Percentiles rank a stretch among this genome's conserved stretches.
These are phyloP conservation scores for Furcula furcula DNA, from an alignment of 2,888 invertebrate species.

Conservation along the genomic window DNA sequence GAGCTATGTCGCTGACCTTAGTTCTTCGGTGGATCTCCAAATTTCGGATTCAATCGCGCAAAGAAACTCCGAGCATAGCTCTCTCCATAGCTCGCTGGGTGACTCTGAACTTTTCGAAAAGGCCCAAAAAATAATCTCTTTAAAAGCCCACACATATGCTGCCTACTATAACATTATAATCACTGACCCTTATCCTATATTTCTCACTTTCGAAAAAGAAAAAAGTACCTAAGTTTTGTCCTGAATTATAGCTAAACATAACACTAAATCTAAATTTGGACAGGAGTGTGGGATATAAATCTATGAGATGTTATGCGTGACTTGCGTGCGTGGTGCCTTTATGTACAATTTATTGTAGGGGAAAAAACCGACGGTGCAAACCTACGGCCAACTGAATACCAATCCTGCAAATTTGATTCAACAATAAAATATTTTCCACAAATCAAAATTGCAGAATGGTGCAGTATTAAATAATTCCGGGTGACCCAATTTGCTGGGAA, in stretches of 20 bases:
- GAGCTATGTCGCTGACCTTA: no score
- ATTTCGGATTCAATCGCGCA: no score
- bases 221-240: slow-evolving; percentile 22
- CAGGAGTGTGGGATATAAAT: slow-evolving; percentile 78
- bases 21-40: no score
- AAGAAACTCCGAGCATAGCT: no score
- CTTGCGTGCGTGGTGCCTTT: slow-evolving; percentile 66
- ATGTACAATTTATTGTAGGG: slow-evolving; percentile 73
- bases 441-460: slow-evolving; percentile 25
- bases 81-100: no score
- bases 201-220: slow-evolving; percentile 47
- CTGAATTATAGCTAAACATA: slow-evolving; percentile 69
- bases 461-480: slow-evolving; percentile 14
- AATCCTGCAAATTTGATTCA: slow-evolving; percentile 39
- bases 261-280: slow-evolving; percentile 79
- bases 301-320: slow-evolving; percentile 78
- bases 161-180: slow-evolving; percentile 27
- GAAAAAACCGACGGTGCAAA: slow-evolving; percentile 50
- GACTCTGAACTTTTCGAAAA: no score
- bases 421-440: slow-evolving; percentile 31
- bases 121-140: no score
- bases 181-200: slow-evolving; percentile 22
- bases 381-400: slow-evolving; percentile 43
- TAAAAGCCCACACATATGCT: background rate
- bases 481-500: slow-evolving; percentile 18